phyloP scores from a whole-genome alignment of 2,797 vertebrate genomes.

The Paramormyrops hopkinsi region DNA sequence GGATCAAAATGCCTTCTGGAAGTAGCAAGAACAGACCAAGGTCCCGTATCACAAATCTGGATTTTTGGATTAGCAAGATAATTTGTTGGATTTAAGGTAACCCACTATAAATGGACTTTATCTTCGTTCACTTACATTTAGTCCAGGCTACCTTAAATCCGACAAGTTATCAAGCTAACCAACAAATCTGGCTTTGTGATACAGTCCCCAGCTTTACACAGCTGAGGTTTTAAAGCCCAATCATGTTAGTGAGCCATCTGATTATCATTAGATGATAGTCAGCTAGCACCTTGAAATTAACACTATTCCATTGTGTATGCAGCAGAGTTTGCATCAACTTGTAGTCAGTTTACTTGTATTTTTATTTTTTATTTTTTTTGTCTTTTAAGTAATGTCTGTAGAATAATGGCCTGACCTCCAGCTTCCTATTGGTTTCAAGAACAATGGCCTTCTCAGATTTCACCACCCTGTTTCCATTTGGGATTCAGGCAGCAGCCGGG shows the following conservation, averaged over 20 bases:
- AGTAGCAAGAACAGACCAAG: background rate
- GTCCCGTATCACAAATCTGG: background rate
- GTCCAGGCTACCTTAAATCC: background rate
- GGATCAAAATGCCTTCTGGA: background rate
- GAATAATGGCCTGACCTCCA: background rate
- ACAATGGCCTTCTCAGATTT: slow-evolving; percentile 51
- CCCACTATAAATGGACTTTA: background rate
- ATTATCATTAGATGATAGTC: background rate
- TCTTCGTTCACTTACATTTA: background rate
- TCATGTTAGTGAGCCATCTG: background rate
- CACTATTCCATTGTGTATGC: background rate
- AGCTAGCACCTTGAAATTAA: background rate
- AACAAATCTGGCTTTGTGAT: background rate
- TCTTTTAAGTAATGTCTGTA: background rate
- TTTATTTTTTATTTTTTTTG: background rate
- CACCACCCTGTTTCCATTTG: slow-evolving; percentile 30
- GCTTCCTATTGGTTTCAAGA: slow-evolving; percentile 30
- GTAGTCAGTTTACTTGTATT: background rate
- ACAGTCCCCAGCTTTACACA: background rate
- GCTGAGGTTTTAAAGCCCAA: background rate
- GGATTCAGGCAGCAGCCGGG: slow-evolving; percentile 6
- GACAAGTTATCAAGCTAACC: background rate
- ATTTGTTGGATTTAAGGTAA: background rate
- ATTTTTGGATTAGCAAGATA: background rate
- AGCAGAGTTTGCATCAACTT: background rate